Evolutionary conservation across 64 coral and sea anemone genomes (phyloP), one percentile per base, ranked within the genome.

Genomic region (Actinia tenebrosa): DNA sequence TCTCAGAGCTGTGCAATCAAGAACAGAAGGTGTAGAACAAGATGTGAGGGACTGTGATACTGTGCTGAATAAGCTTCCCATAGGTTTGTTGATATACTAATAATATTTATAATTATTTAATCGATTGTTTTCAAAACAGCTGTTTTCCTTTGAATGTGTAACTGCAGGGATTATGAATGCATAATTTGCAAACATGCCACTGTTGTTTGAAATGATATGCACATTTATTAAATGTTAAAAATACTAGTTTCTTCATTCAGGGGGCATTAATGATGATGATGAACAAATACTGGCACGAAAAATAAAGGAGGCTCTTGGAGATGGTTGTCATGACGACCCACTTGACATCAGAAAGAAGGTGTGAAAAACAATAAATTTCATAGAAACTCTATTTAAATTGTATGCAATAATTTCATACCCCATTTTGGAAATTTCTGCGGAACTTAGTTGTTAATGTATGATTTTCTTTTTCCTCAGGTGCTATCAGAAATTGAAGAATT

Each of bases 231-330:
- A 25, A 37, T 37, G 1, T 1, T 37, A 42, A n/a, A n/a, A n/a
- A 26, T 42, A 42, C 42, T 47, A 11, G 45, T 47, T 81, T 4
- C 53, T 16, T 50, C 0, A 81, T 81, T 22, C 27, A 81, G 79
- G 50, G 19, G 53, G 22, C 14, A 45, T 7, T 81, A 50, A 53
- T 81, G 84, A 87, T 77, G 94, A 87, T 77, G 94, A 95, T 58
- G 89, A 89, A 47, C 44, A 64, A 6, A 82, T 82, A 10, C 62
- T 92, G 44, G 78, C 94, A 25, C 53, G 56, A 25, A 95, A 80
- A 87, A 92, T 95, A 53, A 92, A 92, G 60, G 94, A 95, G 60
- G 84, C 90, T 60, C 94, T 95, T 83, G 94, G 94, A 43, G 90
- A 87, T 83, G 87, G 92, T 52, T 95, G 62, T 43, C 27, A 86